A percentile compares a stretch with the other conserved stretches of the same genome.
Evolutionary conservation across 1,140 invertebrate genomes (phyloP).

Genomic region (Copidosoma floridanum): DNA sequence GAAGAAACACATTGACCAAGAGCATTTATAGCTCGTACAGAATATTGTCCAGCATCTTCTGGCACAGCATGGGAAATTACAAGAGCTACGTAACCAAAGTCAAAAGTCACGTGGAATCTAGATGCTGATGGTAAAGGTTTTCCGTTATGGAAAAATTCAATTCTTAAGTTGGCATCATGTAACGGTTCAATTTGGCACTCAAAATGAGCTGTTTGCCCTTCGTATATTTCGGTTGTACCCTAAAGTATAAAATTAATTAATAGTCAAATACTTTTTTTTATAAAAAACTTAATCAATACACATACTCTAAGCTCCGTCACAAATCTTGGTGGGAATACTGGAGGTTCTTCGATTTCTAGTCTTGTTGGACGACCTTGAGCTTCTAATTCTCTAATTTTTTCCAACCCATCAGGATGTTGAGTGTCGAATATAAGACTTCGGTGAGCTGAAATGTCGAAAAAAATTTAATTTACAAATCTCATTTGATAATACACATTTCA

Average conservation of each 20-base stretch:
- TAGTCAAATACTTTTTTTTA: background rate
- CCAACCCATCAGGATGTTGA: constrained; percentile 88
- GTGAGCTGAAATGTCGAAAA: constrained; percentile 60
- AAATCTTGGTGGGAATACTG: constrained; percentile 76
- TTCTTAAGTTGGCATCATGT: constrained; percentile 84
- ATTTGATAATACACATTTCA: no score
- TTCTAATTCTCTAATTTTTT: constrained; percentile 88
- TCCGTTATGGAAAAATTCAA: constrained; percentile 90
- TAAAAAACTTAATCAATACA: constrained; percentile 4
- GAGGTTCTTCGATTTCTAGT: constrained; percentile 78
- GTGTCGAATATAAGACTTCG: constrained; percentile 85
- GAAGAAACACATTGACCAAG: constrained; percentile 82
- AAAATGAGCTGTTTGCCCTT: constrained; percentile 86
- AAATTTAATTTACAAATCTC: background rate
- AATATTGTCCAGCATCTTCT: constrained; percentile 93
- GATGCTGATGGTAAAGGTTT: constrained; percentile 83
- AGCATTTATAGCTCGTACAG: constrained; percentile 83
- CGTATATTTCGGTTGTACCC: constrained; percentile 80
- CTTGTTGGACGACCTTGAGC: constrained; percentile 75
- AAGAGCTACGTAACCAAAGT: constrained; percentile 92
- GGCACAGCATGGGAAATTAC: constrained; percentile 87
- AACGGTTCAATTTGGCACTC: constrained; percentile 89
- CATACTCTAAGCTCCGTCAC: constrained; percentile 69
- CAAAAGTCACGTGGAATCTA: constrained; percentile 89
- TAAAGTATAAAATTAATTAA: constrained; percentile 41